These are phyloP conservation scores for Diloba caeruleocephala DNA, from an alignment of 2,888 invertebrate species.

Conservation along the genomic window DNA sequence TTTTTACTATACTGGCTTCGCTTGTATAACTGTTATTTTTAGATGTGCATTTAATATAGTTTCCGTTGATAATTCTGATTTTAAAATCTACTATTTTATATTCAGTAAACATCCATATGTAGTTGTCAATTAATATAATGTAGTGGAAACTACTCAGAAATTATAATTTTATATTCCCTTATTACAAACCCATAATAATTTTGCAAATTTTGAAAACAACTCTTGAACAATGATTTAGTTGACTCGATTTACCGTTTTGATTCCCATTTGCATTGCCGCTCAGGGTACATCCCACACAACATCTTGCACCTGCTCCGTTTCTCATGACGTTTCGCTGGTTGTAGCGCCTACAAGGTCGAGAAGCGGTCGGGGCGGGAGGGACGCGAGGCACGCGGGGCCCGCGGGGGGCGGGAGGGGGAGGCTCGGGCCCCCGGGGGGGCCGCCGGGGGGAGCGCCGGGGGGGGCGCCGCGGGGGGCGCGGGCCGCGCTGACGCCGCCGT, in stretches of 20 bases:
- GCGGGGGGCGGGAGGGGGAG: constrained; percentile 69
- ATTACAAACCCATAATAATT: too few relatives aligned
- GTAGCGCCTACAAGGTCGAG: constrained; percentile 84
- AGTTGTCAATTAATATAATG: background rate
- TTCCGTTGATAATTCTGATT: background rate
- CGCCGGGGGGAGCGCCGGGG: constrained; percentile 78
- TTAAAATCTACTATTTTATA: background rate
- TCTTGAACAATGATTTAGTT: too few relatives aligned
- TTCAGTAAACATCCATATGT: background rate
- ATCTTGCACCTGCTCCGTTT: background rate
- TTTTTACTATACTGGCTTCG: constrained; percentile 21
- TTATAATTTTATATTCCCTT: too few relatives aligned
- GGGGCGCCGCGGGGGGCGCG: constrained; percentile 65
- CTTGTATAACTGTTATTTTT: constrained; percentile 11
- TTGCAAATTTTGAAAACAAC: too few relatives aligned
- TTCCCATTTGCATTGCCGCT: background rate
- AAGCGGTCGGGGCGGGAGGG: constrained; percentile 71
- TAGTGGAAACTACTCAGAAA: too few relatives aligned
- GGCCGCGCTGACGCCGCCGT: constrained; percentile 70
- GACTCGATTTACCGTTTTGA: too few relatives aligned
- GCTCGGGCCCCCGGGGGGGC: constrained; percentile 66
- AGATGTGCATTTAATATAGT: background rate
- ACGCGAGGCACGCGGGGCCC: constrained; percentile 42
- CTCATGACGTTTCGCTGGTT: constrained; percentile 1
- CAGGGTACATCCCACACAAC: background rate